These are phyloP conservation scores for Mesorhabditis belari DNA, from an alignment of 2,888 invertebrate species.

Conservation along the genomic window DNA sequence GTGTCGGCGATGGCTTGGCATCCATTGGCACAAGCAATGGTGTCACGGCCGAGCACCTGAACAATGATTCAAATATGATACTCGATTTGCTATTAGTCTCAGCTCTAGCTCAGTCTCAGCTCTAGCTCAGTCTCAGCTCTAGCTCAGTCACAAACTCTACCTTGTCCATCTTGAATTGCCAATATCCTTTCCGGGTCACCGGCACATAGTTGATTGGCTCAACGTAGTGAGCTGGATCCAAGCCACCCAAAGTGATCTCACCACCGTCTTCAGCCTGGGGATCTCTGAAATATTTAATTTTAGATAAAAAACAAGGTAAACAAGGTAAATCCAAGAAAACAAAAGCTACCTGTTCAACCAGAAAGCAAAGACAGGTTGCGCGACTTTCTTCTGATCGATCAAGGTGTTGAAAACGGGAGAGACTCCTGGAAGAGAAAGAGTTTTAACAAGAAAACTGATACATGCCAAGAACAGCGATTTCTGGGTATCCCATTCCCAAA, in stretches of 20 bases:
- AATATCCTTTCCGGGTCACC: slow-evolving; percentile 79
- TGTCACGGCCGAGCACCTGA: not conserved
- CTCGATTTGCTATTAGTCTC: slow-evolving; percentile 6
- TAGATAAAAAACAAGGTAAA: too few relatives aligned
- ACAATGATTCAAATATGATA: slow-evolving; percentile 6
- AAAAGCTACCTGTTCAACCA: slow-evolving; percentile 41
- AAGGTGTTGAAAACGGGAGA: slow-evolving; percentile 86
- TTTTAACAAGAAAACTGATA: not conserved
- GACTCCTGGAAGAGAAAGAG: slow-evolving; percentile 58
- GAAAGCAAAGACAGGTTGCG: slow-evolving; percentile 48
- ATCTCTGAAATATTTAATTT: slow-evolving; percentile 45
- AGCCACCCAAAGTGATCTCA: slow-evolving; percentile 68
- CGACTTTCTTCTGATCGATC: slow-evolving; percentile 66
- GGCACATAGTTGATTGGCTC: slow-evolving; percentile 83
- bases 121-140: not conserved
- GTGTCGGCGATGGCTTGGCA: slow-evolving; percentile 93
- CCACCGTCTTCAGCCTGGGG: slow-evolving; percentile 48
- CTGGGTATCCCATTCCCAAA: slow-evolving; percentile 58
- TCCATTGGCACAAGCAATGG: slow-evolving; percentile 60
- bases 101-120: not conserved
- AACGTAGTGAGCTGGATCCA: slow-evolving; percentile 79
- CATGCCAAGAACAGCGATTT: slow-evolving; percentile 32
- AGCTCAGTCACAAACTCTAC: too few relatives aligned
- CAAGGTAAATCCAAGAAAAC: too few relatives aligned
- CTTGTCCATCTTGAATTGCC: slow-evolving; percentile 89